Conservation (phyloP, 2,113 vertebrate genomes). For the Salvelinus fontinalis region DNA sequence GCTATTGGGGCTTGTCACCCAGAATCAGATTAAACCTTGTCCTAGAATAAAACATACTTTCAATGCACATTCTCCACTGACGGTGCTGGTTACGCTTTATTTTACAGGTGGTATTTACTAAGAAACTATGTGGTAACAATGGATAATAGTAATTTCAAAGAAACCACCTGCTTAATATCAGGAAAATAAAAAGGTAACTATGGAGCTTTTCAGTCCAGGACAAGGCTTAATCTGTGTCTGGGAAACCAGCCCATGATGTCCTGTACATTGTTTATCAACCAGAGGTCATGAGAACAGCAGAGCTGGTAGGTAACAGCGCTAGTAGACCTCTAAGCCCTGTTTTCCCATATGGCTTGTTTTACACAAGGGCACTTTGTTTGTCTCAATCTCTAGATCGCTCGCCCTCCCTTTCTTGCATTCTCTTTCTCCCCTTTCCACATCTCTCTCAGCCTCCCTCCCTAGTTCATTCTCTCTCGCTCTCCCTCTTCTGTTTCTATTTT, state of each 20-base stretch:
- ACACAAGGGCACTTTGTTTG: constrained; percentile 39
- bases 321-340: constrained; percentile 40
- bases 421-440: constrained; percentile 28
- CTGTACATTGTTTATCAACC: neutral
- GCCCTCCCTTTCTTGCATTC: constrained; percentile 35
- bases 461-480: neutral
- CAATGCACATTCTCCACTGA: too few relatives aligned
- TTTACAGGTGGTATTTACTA: too few relatives aligned
- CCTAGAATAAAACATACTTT: too few relatives aligned
- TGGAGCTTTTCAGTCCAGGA: too few relatives aligned
- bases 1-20: too few relatives aligned
- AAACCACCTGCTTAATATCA: too few relatives aligned
- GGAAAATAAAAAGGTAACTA: too few relatives aligned
- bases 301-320: constrained; percentile 25
- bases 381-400: constrained; percentile 19
- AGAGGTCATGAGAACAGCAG: neutral
- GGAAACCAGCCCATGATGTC: constrained; percentile 1
- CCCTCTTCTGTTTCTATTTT: neutral
- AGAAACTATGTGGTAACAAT: too few relatives aligned
- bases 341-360: constrained; percentile 45
- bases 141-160: too few relatives aligned
- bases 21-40: too few relatives aligned
- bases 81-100: too few relatives aligned
- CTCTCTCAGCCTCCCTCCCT: neutral
- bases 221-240: neutral